These are phyloP conservation scores for Alviniconcha strummeri DNA, from an alignment of 2,888 invertebrate genomes.

Conservation along the genomic window DNA sequence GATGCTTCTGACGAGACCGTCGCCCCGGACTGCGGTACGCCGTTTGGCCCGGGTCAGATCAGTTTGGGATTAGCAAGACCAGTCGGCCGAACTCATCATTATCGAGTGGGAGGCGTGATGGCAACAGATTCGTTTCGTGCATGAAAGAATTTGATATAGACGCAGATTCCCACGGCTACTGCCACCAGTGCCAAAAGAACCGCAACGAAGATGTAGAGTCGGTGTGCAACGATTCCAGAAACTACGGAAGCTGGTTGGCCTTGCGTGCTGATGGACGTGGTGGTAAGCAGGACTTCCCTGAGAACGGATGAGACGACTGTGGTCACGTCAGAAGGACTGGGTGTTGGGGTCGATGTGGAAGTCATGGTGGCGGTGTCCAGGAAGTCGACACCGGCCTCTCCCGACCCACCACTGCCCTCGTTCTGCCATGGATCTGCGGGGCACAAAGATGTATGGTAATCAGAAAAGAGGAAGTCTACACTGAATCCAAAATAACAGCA, in stretches of 20 bases:
- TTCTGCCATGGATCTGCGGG: too few relatives aligned
- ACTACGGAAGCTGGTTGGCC: neutral
- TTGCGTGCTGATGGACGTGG: neutral
- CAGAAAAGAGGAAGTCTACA: too few relatives aligned
- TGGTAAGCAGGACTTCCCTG: neutral
- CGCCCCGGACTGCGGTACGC: too few relatives aligned
- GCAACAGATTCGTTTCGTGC: neutral
- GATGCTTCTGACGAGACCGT: too few relatives aligned
- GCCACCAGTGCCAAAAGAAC: neutral
- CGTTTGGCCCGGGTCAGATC: too few relatives aligned
- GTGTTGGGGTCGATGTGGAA: neutral
- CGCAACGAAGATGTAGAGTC: neutral
- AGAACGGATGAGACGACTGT: constrained; percentile 7
- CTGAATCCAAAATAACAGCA: too few relatives aligned
- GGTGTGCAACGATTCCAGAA: neutral
- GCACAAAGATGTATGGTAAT: too few relatives aligned
- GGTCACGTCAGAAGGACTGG: neutral
- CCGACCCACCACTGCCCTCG: neutral
- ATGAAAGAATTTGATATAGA: neutral
- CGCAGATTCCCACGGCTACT: neutral
- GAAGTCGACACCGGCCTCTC: neutral
- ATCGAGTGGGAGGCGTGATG: too few relatives aligned
- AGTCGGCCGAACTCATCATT: too few relatives aligned
- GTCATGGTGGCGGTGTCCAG: neutral
- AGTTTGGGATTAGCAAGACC: too few relatives aligned